phyloP scores from a whole-genome alignment of 2,797 vertebrate genomes.

The Salmo trutta region DNA sequence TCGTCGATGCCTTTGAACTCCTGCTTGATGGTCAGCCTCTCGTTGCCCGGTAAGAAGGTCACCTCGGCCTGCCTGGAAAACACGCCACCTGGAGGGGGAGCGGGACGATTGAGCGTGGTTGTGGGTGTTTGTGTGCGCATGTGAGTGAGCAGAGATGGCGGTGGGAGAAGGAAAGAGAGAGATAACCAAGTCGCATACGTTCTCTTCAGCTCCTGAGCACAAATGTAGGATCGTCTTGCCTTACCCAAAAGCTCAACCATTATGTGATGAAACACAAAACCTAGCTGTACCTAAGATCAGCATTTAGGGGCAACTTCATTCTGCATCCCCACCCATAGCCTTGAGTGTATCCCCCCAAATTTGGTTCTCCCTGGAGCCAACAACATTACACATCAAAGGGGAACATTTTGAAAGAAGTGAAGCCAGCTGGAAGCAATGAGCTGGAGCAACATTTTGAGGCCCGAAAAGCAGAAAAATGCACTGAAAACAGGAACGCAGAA shows the following conservation, averaged over 20 bases:
- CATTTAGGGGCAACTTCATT: not conserved
- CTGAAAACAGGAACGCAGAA: not conserved
- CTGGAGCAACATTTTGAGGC: conserved; percentile 19
- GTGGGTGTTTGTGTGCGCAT: no score
- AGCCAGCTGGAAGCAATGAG: conserved; percentile 33
- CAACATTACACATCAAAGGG: conserved; percentile 34
- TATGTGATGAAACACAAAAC: not conserved
- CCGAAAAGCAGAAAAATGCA: not conserved
- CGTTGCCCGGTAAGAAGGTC: conserved; percentile 82
- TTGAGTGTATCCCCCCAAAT: not conserved
- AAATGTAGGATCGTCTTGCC: no score
- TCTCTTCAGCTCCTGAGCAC: no score
- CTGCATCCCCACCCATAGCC: not conserved
- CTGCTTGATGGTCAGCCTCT: conserved; percentile 84
- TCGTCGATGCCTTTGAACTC: conserved; percentile 88
- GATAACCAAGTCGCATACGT: not conserved
- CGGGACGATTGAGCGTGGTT: not conserved
- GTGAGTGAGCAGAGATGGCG: not conserved
- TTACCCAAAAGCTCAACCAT: no score
- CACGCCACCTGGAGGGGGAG: conserved; percentile 77
- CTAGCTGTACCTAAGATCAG: not conserved
- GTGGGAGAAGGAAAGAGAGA: not conserved
- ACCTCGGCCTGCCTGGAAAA: conserved; percentile 88
- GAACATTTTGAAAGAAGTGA: conserved; percentile 3
- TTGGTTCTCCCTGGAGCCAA: not conserved